These are phyloP conservation scores for Diadumene lineata DNA, from an alignment of 92 coral and sea anemone species.

Conservation along the genomic window DNA sequence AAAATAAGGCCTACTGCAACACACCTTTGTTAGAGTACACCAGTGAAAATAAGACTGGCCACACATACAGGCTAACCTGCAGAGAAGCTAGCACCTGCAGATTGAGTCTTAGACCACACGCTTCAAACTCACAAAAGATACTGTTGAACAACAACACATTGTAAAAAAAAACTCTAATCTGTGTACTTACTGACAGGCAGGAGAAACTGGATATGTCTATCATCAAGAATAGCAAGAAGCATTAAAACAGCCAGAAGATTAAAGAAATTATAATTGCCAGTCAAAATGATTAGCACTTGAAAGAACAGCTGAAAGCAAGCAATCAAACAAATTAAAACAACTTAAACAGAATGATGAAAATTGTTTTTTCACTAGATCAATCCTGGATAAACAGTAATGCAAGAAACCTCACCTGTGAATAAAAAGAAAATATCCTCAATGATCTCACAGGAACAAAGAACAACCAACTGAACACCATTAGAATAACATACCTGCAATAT, in stretches of 20 bases:
- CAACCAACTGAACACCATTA: conserved; percentile 75
- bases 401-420: conserved; percentile 88
- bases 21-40: no score
- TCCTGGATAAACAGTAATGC: no score
- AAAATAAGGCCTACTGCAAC: no score
- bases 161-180: no score
- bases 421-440: conserved; percentile 86
- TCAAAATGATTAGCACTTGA: conserved; percentile 80
- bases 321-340: neutral
- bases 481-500: conserved; percentile 80
- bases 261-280: conserved; percentile 96
- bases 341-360: neutral
- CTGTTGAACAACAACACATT: no score
- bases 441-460: conserved; percentile 97
- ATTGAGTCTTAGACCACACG: no score
- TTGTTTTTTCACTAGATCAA: no score
- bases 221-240: conserved; percentile 67
- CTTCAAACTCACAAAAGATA: no score
- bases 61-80: no score
- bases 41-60: no score
- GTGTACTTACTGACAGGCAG: conserved; percentile 66
- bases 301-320: conserved; percentile 64
- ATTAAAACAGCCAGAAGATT: conserved; percentile 75
- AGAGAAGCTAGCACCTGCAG: no score
- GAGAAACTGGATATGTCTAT: conserved; percentile 49